These are phyloP conservation scores for Cyclophora punctaria DNA, from an alignment of 2,888 invertebrate genomes.

Conservation along the genomic window DNA sequence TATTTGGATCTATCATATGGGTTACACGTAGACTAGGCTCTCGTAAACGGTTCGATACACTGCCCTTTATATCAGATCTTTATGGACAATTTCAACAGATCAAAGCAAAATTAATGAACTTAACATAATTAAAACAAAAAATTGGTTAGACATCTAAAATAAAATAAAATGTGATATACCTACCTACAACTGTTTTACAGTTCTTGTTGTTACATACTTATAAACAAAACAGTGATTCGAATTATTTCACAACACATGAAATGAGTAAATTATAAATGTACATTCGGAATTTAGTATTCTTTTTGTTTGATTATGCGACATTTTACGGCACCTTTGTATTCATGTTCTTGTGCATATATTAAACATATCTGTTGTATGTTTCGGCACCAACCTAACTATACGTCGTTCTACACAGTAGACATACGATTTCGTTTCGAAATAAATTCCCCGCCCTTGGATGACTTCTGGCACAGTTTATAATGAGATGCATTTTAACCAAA, in stretches of 20 bases:
- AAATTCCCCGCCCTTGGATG: constrained; percentile 52
- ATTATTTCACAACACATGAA: constrained; percentile 50
- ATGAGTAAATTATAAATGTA: constrained; percentile 22
- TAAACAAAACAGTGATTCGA: constrained; percentile 44
- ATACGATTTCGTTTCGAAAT: constrained; percentile 72
- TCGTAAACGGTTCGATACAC: neutral
- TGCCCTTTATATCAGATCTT: constrained; percentile 53
- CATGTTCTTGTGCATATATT: constrained; percentile 14
- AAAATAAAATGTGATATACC: constrained; percentile 57
- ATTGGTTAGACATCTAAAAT: constrained; percentile 60
- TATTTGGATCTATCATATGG: constrained; percentile 19
- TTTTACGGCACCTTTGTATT: neutral
- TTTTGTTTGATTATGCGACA: constrained; percentile 2
- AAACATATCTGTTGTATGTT: constrained; percentile 31
- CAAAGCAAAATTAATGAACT: constrained; percentile 73
- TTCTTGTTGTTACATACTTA: constrained; percentile 41
- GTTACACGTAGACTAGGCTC: constrained; percentile 12
- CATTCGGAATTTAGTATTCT: constrained; percentile 5
- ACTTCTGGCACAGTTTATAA: constrained; percentile 29
- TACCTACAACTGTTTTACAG: constrained; percentile 67
- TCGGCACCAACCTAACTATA: constrained; percentile 56
- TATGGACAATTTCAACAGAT: constrained; percentile 59
- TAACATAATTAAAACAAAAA: constrained; percentile 52
- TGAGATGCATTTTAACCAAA: constrained; percentile 3
- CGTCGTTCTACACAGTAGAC: constrained; percentile 73